Base-by-base conservation (phyloP, 2,888 invertebrate species). In the Dorcus parallelipipedus region DNA sequence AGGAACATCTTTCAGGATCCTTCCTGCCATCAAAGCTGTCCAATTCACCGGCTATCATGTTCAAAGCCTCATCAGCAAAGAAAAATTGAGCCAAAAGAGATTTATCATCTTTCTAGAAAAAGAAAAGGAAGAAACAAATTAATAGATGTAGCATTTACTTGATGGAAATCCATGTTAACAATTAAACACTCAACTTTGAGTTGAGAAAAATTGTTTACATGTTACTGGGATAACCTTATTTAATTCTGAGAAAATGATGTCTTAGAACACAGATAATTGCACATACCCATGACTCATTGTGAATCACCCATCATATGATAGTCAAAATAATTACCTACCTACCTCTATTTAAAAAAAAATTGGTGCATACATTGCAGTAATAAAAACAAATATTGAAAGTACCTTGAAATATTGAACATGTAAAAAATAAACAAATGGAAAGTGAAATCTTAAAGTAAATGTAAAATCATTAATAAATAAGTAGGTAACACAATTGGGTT, bases 1-100 rank as follows among this genome's bases (percentile, higher is more conserved):
- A 88, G 56, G 97, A 94, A 78, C 98, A 99, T 76, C 98, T 80
- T 76, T 97, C 97, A 0, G 97, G 98, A 76, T 99, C 98, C 72
- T 97, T 95, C 49, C 97, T 85, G n/a, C 98, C 98, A 80, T 99
- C 98, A 80, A 99, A 99, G 70, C 97, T 97, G 81, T 99, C 98
- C 80, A 99, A 79, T 80, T 99, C 98, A 64, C 93, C 90, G 49
- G 97, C 96, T 60, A 99, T 94, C 71, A 91, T 86, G 77, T 96
- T 97, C 69, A 99, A 83, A 38, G 96, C 94, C 75, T 97, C 96
- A 80, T 99, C 98, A 38, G 98, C 97, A 81, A 93, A 96, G 83
- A 95, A 99, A 80, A 99, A 98, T 80, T 95, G 93, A 54, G 97
- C 96, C 76, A 97, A 83, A 66, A 95, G 83, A 53, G 95, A 95